These are phyloP conservation scores for Chaenodraco wilsoni DNA, from an alignment of 2,797 vertebrate species.

Conservation along the genomic window DNA sequence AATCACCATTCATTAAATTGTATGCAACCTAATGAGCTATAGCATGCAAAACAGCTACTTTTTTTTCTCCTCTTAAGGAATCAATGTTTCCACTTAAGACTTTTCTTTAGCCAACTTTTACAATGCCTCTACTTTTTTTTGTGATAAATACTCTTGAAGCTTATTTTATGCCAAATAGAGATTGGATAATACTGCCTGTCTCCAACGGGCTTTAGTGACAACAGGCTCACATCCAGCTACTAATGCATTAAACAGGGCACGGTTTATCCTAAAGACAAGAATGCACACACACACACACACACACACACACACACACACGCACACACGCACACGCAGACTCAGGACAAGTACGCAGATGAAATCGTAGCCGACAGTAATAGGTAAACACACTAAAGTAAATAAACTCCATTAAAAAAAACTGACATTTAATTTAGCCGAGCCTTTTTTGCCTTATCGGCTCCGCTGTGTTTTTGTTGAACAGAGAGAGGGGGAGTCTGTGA, in stretches of 20 bases:
- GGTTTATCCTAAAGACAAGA: slow-evolving; percentile 36
- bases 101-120: slow-evolving; percentile 50
- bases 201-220: slow-evolving; percentile 27
- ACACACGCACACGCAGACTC: slow-evolving; percentile 19
- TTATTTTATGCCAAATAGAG: slow-evolving; percentile 13
- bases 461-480: slow-evolving; percentile 41
- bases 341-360: slow-evolving; percentile 59
- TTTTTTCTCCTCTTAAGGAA: slow-evolving; percentile 37
- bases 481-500: slow-evolving; percentile 16
- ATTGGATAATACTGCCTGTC: slow-evolving; percentile 25
- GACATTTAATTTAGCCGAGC: slow-evolving; percentile 66
- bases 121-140: slow-evolving; percentile 21
- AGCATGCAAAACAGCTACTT: slow-evolving; percentile 54
- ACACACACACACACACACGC: slow-evolving; percentile 18
- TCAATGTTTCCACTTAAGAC: slow-evolving; percentile 67
- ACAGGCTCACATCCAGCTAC: slow-evolving; percentile 31
- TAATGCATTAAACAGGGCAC: slow-evolving; percentile 36
- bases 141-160: slow-evolving; percentile 23
- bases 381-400: slow-evolving; percentile 67
- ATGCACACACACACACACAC: background rate
- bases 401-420: slow-evolving; percentile 67
- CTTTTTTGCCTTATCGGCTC: slow-evolving; percentile 42
- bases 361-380: slow-evolving; percentile 61
- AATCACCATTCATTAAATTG: slow-evolving; percentile 62
- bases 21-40: slow-evolving; percentile 66